phyloP scores from a whole-genome alignment of 1,140 invertebrate species.

The Marisa cornuarietis region DNA sequence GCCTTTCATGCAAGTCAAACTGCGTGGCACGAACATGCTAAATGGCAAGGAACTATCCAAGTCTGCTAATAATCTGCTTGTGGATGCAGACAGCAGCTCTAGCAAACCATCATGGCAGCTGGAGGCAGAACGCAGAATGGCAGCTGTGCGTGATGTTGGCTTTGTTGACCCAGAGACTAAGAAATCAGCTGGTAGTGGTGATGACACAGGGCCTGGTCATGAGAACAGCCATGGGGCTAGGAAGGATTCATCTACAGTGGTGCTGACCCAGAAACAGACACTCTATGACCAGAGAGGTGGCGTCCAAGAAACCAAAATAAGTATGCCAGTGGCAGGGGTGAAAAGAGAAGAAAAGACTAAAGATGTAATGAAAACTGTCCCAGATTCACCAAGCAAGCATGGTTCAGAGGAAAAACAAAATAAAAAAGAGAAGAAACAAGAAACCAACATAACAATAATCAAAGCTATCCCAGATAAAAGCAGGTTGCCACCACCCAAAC shows the following conservation, averaged over 20 bases:
- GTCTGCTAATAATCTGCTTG: slow-evolving; percentile 8
- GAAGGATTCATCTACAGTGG: background rate
- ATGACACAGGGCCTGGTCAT: background rate
- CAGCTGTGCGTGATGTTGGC: slow-evolving; percentile 27
- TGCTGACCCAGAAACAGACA: background rate
- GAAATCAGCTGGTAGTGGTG: slow-evolving; percentile 13
- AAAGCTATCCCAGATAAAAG: too few species aligned
- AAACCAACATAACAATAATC: too few species aligned
- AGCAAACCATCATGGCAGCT: slow-evolving; percentile 47
- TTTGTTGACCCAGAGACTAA: slow-evolving; percentile 42
- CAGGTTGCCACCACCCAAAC: too few species aligned
- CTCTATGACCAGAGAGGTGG: too few species aligned
- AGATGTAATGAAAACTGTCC: too few species aligned
- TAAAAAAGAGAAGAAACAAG: too few species aligned
- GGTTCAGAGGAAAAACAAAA: too few species aligned
- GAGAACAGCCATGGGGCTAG: background rate
- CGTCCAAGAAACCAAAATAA: too few species aligned
- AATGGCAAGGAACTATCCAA: slow-evolving; percentile 10
- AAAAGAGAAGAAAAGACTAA: too few species aligned
- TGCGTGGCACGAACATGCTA: background rate
- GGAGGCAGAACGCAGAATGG: slow-evolving; percentile 48
- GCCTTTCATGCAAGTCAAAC: slow-evolving; percentile 2
- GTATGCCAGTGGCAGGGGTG: too few species aligned
- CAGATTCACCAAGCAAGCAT: too few species aligned
- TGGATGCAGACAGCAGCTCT: background rate